Evolutionary conservation across 1,140 invertebrate species (phyloP).

Genomic region (Goniozus legneri): DNA sequence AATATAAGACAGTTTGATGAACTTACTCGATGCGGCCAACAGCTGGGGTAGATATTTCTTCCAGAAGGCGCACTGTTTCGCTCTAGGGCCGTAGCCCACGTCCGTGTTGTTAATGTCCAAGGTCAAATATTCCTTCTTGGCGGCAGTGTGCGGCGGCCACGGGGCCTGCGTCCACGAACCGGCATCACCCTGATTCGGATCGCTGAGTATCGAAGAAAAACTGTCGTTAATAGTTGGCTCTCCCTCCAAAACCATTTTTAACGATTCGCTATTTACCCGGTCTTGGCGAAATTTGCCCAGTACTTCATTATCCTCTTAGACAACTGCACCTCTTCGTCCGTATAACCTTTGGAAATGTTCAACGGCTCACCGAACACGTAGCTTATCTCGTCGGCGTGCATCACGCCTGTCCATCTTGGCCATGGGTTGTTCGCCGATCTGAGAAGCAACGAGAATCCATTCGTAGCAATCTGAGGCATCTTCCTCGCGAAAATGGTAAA

Average conservation of each 20-base stretch:
- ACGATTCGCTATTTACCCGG: conserved; percentile 81
- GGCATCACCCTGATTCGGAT: conserved; percentile 65
- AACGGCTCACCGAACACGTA: conserved; percentile 93
- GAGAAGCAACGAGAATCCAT: background rate
- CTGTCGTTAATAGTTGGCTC: too few relatives aligned
- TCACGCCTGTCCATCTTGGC: conserved; percentile 93
- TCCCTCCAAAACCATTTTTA: too few relatives aligned
- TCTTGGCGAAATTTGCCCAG: conserved; percentile 94
- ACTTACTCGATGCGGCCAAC: conserved; percentile 70
- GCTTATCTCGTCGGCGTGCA: conserved; percentile 95
- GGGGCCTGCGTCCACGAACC: conserved; percentile 65
- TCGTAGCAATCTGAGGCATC: too few relatives aligned
- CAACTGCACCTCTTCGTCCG: conserved; percentile 73
- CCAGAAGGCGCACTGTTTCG: conserved; percentile 95
- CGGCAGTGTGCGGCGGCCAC: conserved; percentile 84
- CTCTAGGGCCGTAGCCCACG: conserved; percentile 79
- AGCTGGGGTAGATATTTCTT: conserved; percentile 90
- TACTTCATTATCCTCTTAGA: conserved; percentile 88
- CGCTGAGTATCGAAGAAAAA: conserved; percentile 51
- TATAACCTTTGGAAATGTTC: conserved; percentile 75
- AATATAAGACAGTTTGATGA: background rate
- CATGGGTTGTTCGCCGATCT: conserved; percentile 77
- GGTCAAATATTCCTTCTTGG: conserved; percentile 81
- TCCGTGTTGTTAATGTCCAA: conserved; percentile 74
- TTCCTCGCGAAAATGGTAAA: background rate